phyloP scores from a whole-genome alignment of 2,888 invertebrate species.

The Sturmia bella region DNA sequence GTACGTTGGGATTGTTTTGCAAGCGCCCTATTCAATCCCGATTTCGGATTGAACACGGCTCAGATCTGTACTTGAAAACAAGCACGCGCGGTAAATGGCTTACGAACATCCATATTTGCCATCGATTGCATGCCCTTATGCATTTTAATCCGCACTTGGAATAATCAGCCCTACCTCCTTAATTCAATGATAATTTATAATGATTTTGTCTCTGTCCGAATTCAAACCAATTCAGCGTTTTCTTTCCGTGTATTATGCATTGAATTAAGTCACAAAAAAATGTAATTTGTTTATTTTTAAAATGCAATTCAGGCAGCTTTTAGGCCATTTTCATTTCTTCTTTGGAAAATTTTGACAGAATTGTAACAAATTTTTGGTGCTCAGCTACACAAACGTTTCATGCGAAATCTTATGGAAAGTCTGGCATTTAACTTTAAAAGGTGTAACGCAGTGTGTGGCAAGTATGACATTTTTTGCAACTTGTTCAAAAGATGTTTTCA shows the following conservation, averaged over 20 bases:
- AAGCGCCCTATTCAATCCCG: no score
- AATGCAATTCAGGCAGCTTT: constrained; percentile 1
- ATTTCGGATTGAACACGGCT: no score
- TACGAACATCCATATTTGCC: no score
- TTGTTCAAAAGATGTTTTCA: constrained; percentile 7
- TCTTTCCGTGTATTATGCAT: constrained; percentile 56
- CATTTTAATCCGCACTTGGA: no score
- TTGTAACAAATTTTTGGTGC: constrained; percentile 42
- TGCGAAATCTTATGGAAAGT: constrained; percentile 28
- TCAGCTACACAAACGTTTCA: background rate
- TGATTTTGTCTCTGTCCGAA: no score
- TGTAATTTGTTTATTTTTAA: constrained; percentile 56
- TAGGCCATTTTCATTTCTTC: constrained; percentile 25
- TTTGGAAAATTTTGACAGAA: constrained; percentile 51
- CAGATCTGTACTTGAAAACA: no score
- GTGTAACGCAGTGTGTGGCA: constrained; percentile 56
- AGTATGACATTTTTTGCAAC: constrained; percentile 11
- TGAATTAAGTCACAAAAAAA: constrained; percentile 41
- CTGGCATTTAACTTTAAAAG: background rate
- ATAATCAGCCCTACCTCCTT: no score
- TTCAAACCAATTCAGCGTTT: no score
- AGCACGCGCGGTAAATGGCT: no score
- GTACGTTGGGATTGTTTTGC: no score
- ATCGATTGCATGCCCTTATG: no score
- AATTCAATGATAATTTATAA: no score